A percentile compares a stretch with the other conserved stretches of the same genome.
These are phyloP conservation scores for Spodoptera picta DNA, from an alignment of 2,888 invertebrate genomes.

Conservation along the genomic window DNA sequence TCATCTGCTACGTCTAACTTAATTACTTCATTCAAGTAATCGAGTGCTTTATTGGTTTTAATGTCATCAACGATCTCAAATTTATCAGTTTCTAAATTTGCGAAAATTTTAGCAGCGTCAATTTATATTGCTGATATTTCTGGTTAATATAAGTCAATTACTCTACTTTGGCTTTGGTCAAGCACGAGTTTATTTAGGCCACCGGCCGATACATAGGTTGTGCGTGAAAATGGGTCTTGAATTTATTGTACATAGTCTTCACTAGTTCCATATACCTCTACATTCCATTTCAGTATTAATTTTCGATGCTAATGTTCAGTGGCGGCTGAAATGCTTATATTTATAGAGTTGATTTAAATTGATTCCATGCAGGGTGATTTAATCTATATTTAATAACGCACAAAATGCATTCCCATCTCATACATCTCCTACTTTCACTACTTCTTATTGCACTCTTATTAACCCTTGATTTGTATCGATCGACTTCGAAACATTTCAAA, in stretches of 20 bases:
- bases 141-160: slow-evolving; percentile 66
- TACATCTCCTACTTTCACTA: slow-evolving; percentile 53
- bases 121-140: slow-evolving; percentile 46
- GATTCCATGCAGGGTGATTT: slow-evolving; percentile 76
- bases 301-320: slow-evolving; percentile 55
- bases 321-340: slow-evolving; percentile 56
- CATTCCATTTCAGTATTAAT: slow-evolving; percentile 62
- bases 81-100: slow-evolving; percentile 31
- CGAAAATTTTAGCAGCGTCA: slow-evolving; percentile 22
- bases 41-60: slow-evolving; percentile 26
- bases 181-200: slow-evolving; percentile 53
- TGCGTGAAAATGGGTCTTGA: slow-evolving; percentile 63
- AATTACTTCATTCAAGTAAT: slow-evolving; percentile 17
- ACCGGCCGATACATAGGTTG: slow-evolving; percentile 65
- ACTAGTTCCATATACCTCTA: slow-evolving; percentile 48
- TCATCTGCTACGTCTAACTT: slow-evolving; percentile 19
- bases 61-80: slow-evolving; percentile 26
- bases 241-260: slow-evolving; percentile 65
- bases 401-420: slow-evolving; percentile 67
- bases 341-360: slow-evolving; percentile 58
- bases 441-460: slow-evolving; percentile 44
- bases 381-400: slow-evolving; percentile 72
- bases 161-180: slow-evolving; percentile 57
- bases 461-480: slow-evolving; percentile 34
- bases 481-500: slow-evolving; percentile 38